These are phyloP conservation scores for Aleiodes alternator DNA, from an alignment of 2,888 invertebrate species.

Conservation along the genomic window DNA sequence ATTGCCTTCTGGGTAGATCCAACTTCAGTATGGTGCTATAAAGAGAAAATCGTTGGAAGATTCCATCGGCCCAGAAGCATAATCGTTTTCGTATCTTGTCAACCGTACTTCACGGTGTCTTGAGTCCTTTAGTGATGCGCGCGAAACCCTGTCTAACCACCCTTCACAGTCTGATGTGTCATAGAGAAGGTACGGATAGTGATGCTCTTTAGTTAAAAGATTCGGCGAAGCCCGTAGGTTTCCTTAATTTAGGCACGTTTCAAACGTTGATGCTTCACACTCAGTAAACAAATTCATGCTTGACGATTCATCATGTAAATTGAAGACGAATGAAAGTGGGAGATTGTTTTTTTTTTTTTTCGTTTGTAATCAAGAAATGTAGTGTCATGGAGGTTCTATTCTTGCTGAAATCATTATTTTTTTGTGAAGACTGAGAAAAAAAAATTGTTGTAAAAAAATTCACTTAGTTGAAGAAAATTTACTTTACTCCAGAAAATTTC, in stretches of 20 bases:
- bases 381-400: no score
- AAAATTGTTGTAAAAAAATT: no score
- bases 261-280: slow-evolving; percentile 17
- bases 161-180: slow-evolving; percentile 30
- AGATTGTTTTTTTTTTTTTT: slow-evolving; percentile 1
- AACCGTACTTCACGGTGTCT: slow-evolving; percentile 48
- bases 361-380: background rate
- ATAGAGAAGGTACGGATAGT: slow-evolving; percentile 10
- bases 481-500: no score
- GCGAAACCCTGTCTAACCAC: slow-evolving; percentile 35
- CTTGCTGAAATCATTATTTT: no score
- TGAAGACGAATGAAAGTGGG: background rate
- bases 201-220: slow-evolving; percentile 31
- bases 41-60: slow-evolving; percentile 25
- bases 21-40: slow-evolving; percentile 38
- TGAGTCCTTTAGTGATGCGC: slow-evolving; percentile 45
- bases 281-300: slow-evolving; percentile 18
- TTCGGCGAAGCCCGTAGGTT: slow-evolving; percentile 10
- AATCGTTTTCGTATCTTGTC: slow-evolving; percentile 44
- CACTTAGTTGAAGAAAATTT: no score
- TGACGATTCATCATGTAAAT: slow-evolving; percentile 10
- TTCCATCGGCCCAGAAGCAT: slow-evolving; percentile 37
- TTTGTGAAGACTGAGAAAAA: no score
- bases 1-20: slow-evolving; percentile 40
- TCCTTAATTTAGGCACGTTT: slow-evolving; percentile 26